Evolutionary conservation across 2,797 vertebrate species (phyloP).

Genomic region (Epinephelus malabaricus): DNA sequence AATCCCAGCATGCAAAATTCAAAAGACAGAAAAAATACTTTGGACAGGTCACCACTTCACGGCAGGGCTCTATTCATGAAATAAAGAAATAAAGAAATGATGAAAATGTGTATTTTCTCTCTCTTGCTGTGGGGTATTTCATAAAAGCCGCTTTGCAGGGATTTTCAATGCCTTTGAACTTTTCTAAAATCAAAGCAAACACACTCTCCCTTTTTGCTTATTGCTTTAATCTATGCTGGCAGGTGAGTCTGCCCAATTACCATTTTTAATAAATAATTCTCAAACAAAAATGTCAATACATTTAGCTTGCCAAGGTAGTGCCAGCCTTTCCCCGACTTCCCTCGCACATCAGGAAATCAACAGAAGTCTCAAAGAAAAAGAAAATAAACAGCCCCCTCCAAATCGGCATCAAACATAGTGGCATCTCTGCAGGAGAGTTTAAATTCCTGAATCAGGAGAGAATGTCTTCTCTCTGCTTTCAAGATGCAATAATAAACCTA

Average conservation of each 20-base stretch:
- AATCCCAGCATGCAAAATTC: slow-evolving; percentile 11
- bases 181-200: slow-evolving; percentile 48
- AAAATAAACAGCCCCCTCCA: not conserved
- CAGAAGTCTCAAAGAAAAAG: not conserved
- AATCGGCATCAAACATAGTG: not conserved
- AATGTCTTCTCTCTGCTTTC: not conserved
- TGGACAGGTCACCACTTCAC: slow-evolving; percentile 16
- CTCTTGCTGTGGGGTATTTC: not conserved
- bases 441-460: not conserved
- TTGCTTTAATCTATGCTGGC: slow-evolving; percentile 49
- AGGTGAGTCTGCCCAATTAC: slow-evolving; percentile 29
- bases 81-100: slow-evolving; percentile 1
- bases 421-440: not conserved
- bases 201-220: slow-evolving; percentile 12
- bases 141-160: slow-evolving; percentile 38
- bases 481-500: too few relatives aligned
- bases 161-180: slow-evolving; percentile 48
- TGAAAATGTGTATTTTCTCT: slow-evolving; percentile 20
- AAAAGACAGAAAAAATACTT: not conserved
- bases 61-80: slow-evolving; percentile 5
- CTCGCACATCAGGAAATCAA: not conserved
- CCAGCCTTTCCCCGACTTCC: not conserved
- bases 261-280: slow-evolving; percentile 35
- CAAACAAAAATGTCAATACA: not conserved
- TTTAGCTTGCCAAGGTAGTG: slow-evolving; percentile 3